Evolutionary conservation across 1,140 invertebrate species (phyloP), one percentile per base, ranked within the genome.

Genomic region (Tribolium madens): DNA sequence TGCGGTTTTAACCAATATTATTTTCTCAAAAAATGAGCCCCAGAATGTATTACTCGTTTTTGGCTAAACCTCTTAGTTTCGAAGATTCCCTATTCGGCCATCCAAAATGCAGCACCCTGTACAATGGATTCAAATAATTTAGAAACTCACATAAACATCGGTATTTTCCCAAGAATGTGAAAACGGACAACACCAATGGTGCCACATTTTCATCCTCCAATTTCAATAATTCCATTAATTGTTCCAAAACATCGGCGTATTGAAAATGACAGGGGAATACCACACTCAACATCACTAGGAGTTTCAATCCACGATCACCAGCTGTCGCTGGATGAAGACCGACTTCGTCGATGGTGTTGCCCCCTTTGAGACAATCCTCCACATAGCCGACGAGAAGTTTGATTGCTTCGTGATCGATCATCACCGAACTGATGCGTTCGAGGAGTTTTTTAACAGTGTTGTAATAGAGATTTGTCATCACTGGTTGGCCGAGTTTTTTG

Each of bases 391-490:
- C 90, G n/a, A 93, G 87, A 73, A 92, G 87, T 69, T 92, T 90
- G 73, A 97, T 89, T 0, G 96, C 95, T 76, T 94, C 91, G 79
- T 93, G 92, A 84, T 99, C 97, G 12, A 99, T 94, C 93, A 98
- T 96, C 1, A 99, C 95, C 0, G 96, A 97, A 42, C 96, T 97
- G 9, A 97, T 94, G 79, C 97, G 88, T 86, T 99, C 97, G 21
- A 99, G 87, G 9, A 99, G 85, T 91, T 96, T 95, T 88, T 98
- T 81, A 1, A 98, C 94, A 0, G 95, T 97, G 83, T 97, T 97
- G 86, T 98, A 98, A 84, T 98, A 96, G 21, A 97, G 85, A 88
- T 98, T 98, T 0, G 96, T 97, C 91, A 97, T 96, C 0, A 97
- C 92, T 0, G 96, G 96, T 81, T 96, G 92, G 2, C 97, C 97